Percentiles rank a stretch among this genome's conserved stretches.
Conservation (phyloP, 2,113 vertebrate species). For the Microcebus tavaratra region DNA sequence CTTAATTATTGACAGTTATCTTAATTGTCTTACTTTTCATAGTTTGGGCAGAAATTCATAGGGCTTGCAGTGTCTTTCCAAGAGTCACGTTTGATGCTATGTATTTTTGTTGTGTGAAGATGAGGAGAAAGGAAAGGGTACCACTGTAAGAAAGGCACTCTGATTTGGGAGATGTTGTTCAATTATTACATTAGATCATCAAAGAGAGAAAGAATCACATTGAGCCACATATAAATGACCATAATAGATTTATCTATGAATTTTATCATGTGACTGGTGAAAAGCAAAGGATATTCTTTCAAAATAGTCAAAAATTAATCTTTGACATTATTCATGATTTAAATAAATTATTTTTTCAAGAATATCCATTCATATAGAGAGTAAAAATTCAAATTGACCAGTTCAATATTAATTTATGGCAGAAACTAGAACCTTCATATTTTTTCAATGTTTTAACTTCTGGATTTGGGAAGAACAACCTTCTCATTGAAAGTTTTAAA, state of each 20-base stretch:
- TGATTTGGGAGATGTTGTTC: slow-evolving; percentile 23
- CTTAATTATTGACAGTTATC: slow-evolving; percentile 18
- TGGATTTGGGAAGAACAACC: not conserved
- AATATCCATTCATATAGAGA: not conserved
- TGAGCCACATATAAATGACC: not conserved
- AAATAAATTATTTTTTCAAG: slow-evolving; percentile 44
- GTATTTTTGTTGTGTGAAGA: slow-evolving; percentile 41
- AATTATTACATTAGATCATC: not conserved
- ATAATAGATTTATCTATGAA: not conserved
- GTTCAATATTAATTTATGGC: not conserved
- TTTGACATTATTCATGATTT: not conserved
- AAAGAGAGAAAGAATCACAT: slow-evolving; percentile 40
- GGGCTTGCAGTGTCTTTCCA: slow-evolving; percentile 8
- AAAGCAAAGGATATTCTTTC: not conserved
- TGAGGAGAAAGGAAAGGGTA: not conserved
- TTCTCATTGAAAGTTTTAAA: not conserved
- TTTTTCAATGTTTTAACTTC: not conserved
- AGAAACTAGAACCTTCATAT: not conserved
- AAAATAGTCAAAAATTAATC: slow-evolving; percentile 24
- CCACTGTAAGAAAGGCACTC: slow-evolving; percentile 35
- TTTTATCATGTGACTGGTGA: not conserved
- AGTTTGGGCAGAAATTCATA: not conserved
- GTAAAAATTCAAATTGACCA: not conserved
- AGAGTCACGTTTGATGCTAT: not conserved
- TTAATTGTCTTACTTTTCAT: slow-evolving; percentile 1